Percentiles rank a stretch among this genome's conserved stretches.
Evolutionary conservation across 2,888 invertebrate genomes (phyloP).

Genomic region (Tetrapedia diversipes): DNA sequence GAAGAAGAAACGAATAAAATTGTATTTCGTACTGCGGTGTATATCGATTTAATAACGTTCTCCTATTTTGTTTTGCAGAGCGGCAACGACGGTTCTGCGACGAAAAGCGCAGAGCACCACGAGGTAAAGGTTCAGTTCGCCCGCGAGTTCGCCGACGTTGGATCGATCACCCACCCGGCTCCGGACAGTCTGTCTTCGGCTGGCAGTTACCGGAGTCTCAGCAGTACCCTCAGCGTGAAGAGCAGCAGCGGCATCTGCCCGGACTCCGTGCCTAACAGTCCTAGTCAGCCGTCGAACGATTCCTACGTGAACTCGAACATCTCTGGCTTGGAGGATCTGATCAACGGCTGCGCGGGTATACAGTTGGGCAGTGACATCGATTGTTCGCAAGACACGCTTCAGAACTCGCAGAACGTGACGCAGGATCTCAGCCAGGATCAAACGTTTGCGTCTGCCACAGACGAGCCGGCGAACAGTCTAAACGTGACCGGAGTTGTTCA

Average conservation of each 20-base stretch:
- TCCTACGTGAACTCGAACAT: conserved; percentile 73
- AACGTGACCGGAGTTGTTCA: not conserved
- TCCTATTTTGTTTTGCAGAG: conserved; percentile 46
- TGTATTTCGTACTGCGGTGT: not conserved
- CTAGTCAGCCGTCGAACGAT: conserved; percentile 60
- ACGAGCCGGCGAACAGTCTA: conserved; percentile 40
- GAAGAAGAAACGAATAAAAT: not conserved
- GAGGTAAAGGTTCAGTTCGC: conserved; percentile 78
- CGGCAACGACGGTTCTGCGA: conserved; percentile 49
- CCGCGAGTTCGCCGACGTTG: conserved; percentile 76
- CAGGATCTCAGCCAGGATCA: conserved; percentile 73
- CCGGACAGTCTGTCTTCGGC: conserved; percentile 75
- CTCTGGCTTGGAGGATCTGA: conserved; percentile 76
- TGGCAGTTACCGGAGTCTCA: conserved; percentile 78
- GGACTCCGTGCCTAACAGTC: conserved; percentile 63
- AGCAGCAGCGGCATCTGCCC: conserved; percentile 72
- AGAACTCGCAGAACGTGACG: conserved; percentile 61
- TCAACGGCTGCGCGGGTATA: conserved; percentile 74
- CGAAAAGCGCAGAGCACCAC: conserved; percentile 73
- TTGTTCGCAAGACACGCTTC: conserved; percentile 23
- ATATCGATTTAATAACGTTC: not conserved
- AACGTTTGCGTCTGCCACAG: conserved; percentile 75
- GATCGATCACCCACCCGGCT: conserved; percentile 45
- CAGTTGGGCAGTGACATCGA: conserved; percentile 60
- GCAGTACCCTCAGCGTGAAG: conserved; percentile 74